Evolutionary conservation across 2,888 invertebrate genomes (phyloP).

Genomic region (Drosophila peninsularis): DNA sequence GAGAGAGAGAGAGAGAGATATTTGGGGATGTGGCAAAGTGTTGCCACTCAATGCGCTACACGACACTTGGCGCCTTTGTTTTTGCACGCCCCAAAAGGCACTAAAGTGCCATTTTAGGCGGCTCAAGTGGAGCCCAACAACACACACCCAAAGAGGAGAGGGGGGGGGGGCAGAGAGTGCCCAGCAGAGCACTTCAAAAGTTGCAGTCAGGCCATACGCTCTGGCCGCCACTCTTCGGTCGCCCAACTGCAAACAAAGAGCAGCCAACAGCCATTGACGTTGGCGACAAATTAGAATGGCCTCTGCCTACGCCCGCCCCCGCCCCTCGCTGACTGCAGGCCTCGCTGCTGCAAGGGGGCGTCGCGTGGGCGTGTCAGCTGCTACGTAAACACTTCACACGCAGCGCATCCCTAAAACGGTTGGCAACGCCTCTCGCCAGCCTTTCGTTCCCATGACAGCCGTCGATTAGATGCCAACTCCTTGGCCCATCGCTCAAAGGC

Average conservation of each 20-base stretch:
- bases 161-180: constrained; percentile 20
- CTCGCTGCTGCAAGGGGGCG: constrained; percentile 28
- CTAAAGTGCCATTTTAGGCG: constrained; percentile 83
- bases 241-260: constrained; percentile 44
- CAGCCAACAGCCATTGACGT: constrained; percentile 51
- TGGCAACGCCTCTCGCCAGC: constrained; percentile 55
- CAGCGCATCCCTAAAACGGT: constrained; percentile 76
- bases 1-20: no score
- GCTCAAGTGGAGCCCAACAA: constrained; percentile 76
- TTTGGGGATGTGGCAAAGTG: constrained; percentile 44
- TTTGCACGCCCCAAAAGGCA: constrained; percentile 79
- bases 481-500: constrained; percentile 18
- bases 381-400: constrained; percentile 67
- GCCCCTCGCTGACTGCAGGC: constrained; percentile 33
- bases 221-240: constrained; percentile 4
- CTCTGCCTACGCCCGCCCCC: constrained; percentile 5
- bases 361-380: constrained; percentile 60
- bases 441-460: constrained; percentile 73
- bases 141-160: constrained; percentile 20
- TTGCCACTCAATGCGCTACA: constrained; percentile 74
- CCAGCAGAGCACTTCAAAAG: constrained; percentile 70
- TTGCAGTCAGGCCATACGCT: constrained; percentile 57
- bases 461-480: constrained; percentile 65
- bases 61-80: constrained; percentile 79
- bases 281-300: constrained; percentile 78